Evolutionary conservation across 1,140 invertebrate genomes (phyloP).

Genomic region (Limonius californicus): DNA sequence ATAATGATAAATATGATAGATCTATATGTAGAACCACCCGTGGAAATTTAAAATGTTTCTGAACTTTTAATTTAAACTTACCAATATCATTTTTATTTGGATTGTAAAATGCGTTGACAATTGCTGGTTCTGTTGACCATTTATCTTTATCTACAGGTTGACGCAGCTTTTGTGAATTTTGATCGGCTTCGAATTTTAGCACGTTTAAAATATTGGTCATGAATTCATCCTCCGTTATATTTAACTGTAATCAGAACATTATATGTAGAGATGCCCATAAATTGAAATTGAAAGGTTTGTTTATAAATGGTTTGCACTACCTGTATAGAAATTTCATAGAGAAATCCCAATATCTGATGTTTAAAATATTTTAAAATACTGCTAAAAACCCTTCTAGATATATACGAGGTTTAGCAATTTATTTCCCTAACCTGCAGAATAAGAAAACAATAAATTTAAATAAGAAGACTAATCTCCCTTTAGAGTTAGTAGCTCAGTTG

Average conservation of each 20-base stretch:
- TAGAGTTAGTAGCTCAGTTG: no score
- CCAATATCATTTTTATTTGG: slow-evolving; percentile 77
- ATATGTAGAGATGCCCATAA: no score
- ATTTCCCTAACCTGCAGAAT: no score
- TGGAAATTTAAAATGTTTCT: background rate
- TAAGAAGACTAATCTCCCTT: no score
- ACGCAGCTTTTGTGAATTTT: slow-evolving; percentile 68
- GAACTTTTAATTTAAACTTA: slow-evolving; percentile 40
- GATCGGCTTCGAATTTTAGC: slow-evolving; percentile 67
- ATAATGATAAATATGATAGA: no score
- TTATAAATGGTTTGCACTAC: no score
- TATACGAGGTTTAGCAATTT: no score
- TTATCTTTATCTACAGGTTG: slow-evolving; percentile 77
- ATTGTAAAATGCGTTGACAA: slow-evolving; percentile 93
- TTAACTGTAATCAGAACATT: slow-evolving; percentile 59
- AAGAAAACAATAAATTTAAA: no score
- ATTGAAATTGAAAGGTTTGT: background rate
- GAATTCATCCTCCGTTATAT: slow-evolving; percentile 67
- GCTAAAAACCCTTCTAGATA: no score
- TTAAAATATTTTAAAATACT: no score
- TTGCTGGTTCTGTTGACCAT: slow-evolving; percentile 86
- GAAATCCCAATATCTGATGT: background rate
- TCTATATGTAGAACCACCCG: no score
- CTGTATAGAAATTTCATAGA: no score
- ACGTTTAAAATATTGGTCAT: slow-evolving; percentile 73